Evolutionary conservation across 2,113 vertebrate genomes (phyloP).

Genomic region (Lophura nycthemera): DNA sequence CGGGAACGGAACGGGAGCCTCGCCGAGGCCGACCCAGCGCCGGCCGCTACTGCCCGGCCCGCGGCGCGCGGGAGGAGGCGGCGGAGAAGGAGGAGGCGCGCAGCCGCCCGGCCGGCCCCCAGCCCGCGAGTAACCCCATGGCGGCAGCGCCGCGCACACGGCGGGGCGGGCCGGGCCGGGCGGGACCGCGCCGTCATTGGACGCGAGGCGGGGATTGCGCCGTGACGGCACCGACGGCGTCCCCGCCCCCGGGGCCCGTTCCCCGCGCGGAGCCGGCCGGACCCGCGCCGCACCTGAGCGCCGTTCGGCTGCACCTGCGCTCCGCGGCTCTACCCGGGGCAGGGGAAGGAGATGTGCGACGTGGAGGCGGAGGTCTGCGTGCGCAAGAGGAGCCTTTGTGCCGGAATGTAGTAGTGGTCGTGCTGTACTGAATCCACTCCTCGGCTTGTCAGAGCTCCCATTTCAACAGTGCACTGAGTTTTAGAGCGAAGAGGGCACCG

Average conservation of each 20-base stretch:
- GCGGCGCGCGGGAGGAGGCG: background rate
- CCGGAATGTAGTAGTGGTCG: background rate
- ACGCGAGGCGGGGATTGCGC: background rate
- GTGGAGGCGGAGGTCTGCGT: background rate
- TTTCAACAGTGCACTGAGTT: fast-evolving
- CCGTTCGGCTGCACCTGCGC: background rate
- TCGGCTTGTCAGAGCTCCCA: background rate
- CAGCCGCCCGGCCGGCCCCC: slow-evolving; percentile 5
- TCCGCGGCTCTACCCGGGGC: too few species aligned
- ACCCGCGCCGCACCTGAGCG: background rate
- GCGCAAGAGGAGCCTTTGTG: background rate
- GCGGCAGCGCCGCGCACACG: background rate
- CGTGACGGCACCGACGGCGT: background rate
- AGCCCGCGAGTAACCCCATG: slow-evolving; percentile 51
- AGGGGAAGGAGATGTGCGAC: too few species aligned
- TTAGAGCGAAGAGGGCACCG: background rate
- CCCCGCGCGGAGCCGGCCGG: background rate
- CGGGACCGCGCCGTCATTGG: background rate
- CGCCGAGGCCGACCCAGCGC: background rate
- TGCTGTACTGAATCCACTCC: background rate
- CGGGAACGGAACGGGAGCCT: slow-evolving; percentile 2
- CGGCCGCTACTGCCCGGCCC: background rate
- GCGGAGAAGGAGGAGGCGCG: background rate
- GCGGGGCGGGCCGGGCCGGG: slow-evolving; percentile 31
- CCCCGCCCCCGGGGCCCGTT: background rate